Base-by-base conservation (phyloP, 2,888 invertebrate genomes). In the Monochamus alternatus region DNA sequence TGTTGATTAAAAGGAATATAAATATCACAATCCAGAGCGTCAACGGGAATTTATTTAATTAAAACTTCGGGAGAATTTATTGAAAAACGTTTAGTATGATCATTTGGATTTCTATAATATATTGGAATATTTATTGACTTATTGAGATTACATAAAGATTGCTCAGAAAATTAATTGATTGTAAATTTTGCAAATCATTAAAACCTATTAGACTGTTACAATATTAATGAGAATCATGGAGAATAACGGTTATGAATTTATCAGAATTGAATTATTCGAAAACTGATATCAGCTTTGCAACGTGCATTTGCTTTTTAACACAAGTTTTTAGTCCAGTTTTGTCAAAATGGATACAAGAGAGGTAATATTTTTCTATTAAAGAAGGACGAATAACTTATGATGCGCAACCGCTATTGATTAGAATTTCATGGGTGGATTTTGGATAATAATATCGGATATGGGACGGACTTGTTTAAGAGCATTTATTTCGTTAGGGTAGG, bases 281-380 rank as follows among this genome's bases (percentile, higher is more conserved):
- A 58, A 30, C 8, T 14, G 58, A n/a, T 12, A 14, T 58, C 51
- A 3, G 51, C 51, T 51, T 51, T 51, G 8, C n/a, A 51, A 30
- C 14, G 7, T 10, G 58, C 58, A 2, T 58, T 14, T 14, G 58
- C 2, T n/a, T 3, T 14, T 14, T 14, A 7, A 30, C 30, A n/a
- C 58, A 58, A 5, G 58, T 58, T 58, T 58, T 58, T 8, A 58
- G 30, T 58, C 14, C 30, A 58, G 30, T 58, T 58, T 58, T 30
- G 9, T 58, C 30, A 58, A 22, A 8, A n/a, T 58, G 14, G 9
- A 58, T 58, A 22, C 30, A 22, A 58, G 14, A 14, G 30, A 14
- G 58, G 9, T 58, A 58, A 58, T 58, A 58, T 10, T 58, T 10
- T 58, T 58, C 22, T 5, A 58, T n/a, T 22, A 58, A 10, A 3